phyloP scores from a whole-genome alignment of 2,888 invertebrate species.

The Neocrepidodera transversa region DNA sequence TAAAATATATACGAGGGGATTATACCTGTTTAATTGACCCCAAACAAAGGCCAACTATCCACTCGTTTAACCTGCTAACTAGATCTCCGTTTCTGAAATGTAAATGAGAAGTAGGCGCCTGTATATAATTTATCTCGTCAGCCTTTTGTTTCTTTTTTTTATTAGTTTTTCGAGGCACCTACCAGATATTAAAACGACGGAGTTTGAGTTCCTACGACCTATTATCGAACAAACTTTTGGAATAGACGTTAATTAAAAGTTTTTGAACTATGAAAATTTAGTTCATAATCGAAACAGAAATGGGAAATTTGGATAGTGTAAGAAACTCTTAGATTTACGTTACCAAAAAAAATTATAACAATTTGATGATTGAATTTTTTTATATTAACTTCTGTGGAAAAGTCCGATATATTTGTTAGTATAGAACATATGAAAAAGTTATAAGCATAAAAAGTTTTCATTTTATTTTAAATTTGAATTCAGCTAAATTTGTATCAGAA shows the following conservation, averaged over 20 bases:
- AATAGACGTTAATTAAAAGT: constrained; percentile 14
- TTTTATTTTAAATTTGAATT: no score
- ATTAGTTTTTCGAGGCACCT: constrained; percentile 38
- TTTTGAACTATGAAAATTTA: no score
- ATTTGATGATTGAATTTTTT: no score
- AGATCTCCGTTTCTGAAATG: constrained; percentile 47
- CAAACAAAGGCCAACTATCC: constrained; percentile 37
- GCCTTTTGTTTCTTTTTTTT: constrained; percentile 44
- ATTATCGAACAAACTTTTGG: constrained; percentile 18
- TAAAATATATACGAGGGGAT: constrained; percentile 1
- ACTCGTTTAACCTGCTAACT: constrained; percentile 43
- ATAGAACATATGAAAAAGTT: no score
- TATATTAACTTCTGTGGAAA: no score
- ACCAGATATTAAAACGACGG: constrained; percentile 22
- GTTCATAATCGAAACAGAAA: no score
- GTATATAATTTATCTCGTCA: constrained; percentile 49
- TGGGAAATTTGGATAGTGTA: no score
- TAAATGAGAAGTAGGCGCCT: constrained; percentile 53
- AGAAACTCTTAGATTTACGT: no score
- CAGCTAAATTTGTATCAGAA: no score
- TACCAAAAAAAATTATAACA: no score
- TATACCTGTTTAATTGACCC: constrained; percentile 46
- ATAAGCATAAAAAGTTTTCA: no score
- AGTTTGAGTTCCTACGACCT: constrained; percentile 12
- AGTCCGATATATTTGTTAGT: no score